Conservation (phyloP, 1,140 invertebrate species). For the Wasmannia auropunctata region DNA sequence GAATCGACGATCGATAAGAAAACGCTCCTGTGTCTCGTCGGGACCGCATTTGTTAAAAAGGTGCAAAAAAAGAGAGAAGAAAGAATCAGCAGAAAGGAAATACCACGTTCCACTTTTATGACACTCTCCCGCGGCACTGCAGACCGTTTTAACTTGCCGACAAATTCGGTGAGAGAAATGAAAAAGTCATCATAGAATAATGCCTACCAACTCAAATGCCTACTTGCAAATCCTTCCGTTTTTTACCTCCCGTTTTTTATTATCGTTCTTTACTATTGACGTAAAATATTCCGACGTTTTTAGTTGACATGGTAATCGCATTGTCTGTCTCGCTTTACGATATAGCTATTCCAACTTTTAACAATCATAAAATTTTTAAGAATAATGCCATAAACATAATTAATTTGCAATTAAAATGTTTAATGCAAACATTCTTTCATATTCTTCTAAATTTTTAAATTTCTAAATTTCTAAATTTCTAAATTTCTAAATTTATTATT, state of each 20-base stretch:
- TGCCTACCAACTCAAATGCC: neutral
- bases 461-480: too few species aligned
- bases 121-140: slow-evolving; percentile 3
- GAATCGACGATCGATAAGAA: slow-evolving; percentile 29
- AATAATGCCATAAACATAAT: neutral
- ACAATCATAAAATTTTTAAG: neutral
- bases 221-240: slow-evolving; percentile 3
- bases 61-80: neutral
- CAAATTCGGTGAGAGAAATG: slow-evolving; percentile 41
- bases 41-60: neutral
- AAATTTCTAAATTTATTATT: neutral
- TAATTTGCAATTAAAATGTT: neutral
- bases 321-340: neutral
- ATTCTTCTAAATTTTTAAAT: too few species aligned
- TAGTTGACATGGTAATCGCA: neutral
- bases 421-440: neutral
- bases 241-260: neutral
- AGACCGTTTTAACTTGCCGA: slow-evolving; percentile 42
- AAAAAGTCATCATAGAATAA: slow-evolving; percentile 24
- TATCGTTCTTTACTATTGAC: neutral
- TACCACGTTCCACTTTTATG: slow-evolving; percentile 41
- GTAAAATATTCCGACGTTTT: neutral
- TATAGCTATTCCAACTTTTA: neutral
- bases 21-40: neutral
- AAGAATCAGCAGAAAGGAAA: neutral